Evolutionary conservation across 2,113 vertebrate genomes (phyloP).

Genomic region (Cervus canadensis): DNA sequence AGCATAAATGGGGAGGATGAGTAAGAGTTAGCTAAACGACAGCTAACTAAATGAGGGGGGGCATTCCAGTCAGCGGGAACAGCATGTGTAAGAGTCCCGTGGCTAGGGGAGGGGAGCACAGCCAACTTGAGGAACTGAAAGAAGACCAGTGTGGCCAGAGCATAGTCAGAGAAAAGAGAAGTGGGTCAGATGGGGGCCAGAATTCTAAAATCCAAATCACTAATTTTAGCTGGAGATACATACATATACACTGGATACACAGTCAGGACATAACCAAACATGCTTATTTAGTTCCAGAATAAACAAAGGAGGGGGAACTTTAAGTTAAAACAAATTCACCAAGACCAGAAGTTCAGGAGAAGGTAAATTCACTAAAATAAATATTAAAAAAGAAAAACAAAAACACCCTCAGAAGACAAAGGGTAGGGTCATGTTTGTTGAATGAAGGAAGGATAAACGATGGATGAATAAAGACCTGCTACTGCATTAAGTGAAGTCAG

Average conservation of each 20-base stretch:
- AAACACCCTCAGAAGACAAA: not conserved
- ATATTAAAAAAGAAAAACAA: not conserved
- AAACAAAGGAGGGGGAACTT: slow-evolving; percentile 8
- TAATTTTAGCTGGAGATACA: not conserved
- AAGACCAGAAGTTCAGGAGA: not conserved
- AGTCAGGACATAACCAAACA: not conserved
- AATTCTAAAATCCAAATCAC: not conserved
- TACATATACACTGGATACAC: too few relatives aligned
- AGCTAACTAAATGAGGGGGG: not conserved
- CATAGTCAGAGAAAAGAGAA: not conserved
- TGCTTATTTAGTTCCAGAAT: not conserved
- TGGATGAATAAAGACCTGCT: not conserved
- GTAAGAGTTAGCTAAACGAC: not conserved
- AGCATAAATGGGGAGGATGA: not conserved
- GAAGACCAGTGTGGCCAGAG: not conserved
- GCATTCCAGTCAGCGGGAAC: not conserved
- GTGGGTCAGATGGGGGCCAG: not conserved
- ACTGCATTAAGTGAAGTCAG: not conserved
- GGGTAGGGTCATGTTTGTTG: not conserved
- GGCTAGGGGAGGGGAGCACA: not conserved
- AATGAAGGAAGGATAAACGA: not conserved
- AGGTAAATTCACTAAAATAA: not conserved
- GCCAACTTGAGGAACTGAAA: not conserved
- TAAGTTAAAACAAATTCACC: slow-evolving; percentile 16
- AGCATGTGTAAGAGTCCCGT: not conserved